Percentiles rank a stretch among this genome's conserved stretches.
Conservation (phyloP, 2,797 vertebrate species). For the Cossypha caffra region DNA sequence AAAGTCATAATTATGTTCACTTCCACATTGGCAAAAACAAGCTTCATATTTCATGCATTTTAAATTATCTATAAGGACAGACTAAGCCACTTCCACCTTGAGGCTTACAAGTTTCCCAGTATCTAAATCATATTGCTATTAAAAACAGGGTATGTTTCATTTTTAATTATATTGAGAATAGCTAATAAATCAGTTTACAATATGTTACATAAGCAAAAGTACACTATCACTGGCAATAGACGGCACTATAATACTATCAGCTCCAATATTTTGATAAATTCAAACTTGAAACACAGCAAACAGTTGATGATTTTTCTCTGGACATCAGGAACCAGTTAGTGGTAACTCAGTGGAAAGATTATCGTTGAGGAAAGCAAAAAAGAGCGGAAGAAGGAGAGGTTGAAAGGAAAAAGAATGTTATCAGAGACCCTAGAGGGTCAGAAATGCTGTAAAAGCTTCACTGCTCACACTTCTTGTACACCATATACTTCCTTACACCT, state of each 20-base stretch:
- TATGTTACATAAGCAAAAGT: not conserved
- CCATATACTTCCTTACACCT: not conserved
- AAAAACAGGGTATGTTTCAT: not conserved
- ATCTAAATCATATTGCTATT: constrained; percentile 25
- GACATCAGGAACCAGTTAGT: not conserved
- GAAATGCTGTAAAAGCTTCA: not conserved
- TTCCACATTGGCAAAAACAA: constrained; percentile 51
- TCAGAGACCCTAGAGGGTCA: not conserved
- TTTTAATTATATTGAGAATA: not conserved
- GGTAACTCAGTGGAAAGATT: not conserved
- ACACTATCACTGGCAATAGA: not conserved
- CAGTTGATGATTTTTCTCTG: not conserved
- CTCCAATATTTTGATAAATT: not conserved
- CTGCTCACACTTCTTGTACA: not conserved
- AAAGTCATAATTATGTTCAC: constrained; percentile 63
- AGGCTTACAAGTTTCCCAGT: constrained; percentile 14
- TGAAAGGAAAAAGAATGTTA: not conserved
- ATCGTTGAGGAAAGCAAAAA: not conserved
- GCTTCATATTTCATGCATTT: constrained; percentile 39
- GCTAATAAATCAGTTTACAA: not conserved
- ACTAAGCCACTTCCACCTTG: not conserved
- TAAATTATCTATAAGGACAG: constrained; percentile 17
- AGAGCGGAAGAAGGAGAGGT: not conserved
- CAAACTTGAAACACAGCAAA: not conserved
- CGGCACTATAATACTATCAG: not conserved